Conservation (phyloP, 2,797 vertebrate genomes). For the Kryptopterus vitreolus region DNA sequence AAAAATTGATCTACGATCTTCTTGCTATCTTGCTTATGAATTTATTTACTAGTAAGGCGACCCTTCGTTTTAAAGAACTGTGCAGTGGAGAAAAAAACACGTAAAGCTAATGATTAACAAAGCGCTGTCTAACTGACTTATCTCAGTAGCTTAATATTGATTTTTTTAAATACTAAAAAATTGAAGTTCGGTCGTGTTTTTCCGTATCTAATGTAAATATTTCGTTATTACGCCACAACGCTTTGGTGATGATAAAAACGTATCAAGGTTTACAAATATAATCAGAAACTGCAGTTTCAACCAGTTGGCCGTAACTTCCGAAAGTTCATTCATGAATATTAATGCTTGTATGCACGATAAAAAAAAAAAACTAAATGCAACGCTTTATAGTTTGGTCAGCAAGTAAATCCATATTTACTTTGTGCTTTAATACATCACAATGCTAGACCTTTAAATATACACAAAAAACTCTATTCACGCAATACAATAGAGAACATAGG, state of each 20-base stretch:
- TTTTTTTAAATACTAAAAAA: background rate
- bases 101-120: background rate
- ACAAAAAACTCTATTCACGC: conserved; percentile 49
- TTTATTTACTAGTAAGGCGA: background rate
- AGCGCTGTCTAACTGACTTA: background rate
- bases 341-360: too few relatives aligned
- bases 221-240: background rate
- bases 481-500: conserved; percentile 35
- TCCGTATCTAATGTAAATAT: background rate
- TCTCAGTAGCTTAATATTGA: background rate
- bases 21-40: background rate
- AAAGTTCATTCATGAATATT: background rate
- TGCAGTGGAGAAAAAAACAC: background rate
- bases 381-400: background rate
- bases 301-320: too few relatives aligned
- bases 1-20: too few relatives aligned
- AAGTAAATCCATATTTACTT: conserved; percentile 35
- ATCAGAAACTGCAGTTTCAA: background rate
- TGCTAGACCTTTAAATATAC: conserved; percentile 47
- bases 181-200: background rate
- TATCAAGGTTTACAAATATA: background rate
- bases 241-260: background rate
- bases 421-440: conserved; percentile 48
- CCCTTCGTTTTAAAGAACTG: background rate
- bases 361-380: background rate